Evolutionary conservation across 2,888 invertebrate genomes (phyloP).

Genomic region (Metellina segmentata): DNA sequence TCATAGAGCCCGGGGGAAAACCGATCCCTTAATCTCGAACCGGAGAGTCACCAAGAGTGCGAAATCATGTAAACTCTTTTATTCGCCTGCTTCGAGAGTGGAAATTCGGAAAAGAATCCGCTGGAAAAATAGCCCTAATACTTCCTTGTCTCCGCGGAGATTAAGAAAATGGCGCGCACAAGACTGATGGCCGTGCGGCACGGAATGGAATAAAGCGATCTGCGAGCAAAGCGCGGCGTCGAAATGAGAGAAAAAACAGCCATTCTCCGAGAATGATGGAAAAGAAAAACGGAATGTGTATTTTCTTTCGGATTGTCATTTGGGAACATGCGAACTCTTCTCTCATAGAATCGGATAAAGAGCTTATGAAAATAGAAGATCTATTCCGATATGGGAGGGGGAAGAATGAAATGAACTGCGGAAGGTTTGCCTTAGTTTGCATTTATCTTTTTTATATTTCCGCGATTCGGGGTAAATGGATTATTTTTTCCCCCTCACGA

Average conservation of each 20-base stretch:
- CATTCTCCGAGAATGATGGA: not conserved
- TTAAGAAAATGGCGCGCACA: constrained; percentile 35
- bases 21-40: constrained; percentile 23
- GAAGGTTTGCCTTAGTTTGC: too few species aligned
- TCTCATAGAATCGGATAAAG: constrained; percentile 38
- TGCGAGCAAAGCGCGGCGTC: not conserved
- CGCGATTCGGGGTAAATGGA: too few species aligned
- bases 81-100: constrained; percentile 14
- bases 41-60: constrained; percentile 43
- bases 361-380: constrained; percentile 42
- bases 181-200: not conserved
- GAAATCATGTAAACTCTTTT: constrained; percentile 40
- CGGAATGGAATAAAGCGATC: constrained; percentile 10
- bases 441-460: too few species aligned
- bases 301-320: constrained; percentile 26
- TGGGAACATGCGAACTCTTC: constrained; percentile 29
- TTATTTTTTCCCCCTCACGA: too few species aligned
- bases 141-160: constrained; percentile 36
- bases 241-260: not conserved
- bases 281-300: constrained; percentile 23
- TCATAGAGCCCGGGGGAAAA: not conserved
- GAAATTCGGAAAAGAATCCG: constrained; percentile 17
- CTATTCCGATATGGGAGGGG: not conserved
- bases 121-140: constrained; percentile 16
- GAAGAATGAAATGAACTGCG: too few species aligned